Evolutionary conservation across 2,888 invertebrate species (phyloP).

Genomic region (Poecilus cupreus): DNA sequence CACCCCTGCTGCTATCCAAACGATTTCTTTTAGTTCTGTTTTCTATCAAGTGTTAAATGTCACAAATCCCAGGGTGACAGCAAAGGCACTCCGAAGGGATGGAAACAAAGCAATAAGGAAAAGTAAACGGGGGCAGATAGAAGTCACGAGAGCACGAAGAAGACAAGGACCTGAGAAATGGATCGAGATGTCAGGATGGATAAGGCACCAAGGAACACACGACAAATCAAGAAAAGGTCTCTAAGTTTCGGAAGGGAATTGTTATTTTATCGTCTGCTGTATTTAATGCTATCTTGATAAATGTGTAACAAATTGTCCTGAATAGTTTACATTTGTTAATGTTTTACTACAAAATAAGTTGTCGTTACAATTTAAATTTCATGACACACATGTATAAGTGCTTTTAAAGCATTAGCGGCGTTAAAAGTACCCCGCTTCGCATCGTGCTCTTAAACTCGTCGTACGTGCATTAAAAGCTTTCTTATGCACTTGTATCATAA

Average conservation of each 20-base stretch:
- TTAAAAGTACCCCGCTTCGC: too few relatives aligned
- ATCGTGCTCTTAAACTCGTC: too few relatives aligned
- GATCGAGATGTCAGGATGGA: constrained; percentile 3
- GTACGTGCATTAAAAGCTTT: too few relatives aligned
- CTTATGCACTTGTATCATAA: too few relatives aligned
- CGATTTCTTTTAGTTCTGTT: background rate
- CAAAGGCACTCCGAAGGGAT: background rate
- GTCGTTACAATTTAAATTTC: too few relatives aligned
- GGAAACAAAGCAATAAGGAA: background rate
- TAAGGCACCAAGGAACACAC: constrained; percentile 4
- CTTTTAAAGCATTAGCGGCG: too few relatives aligned
- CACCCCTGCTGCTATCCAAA: background rate
- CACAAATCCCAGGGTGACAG: background rate
- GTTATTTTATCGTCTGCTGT: background rate
- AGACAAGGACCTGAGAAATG: constrained; percentile 7
- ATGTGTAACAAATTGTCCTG: background rate
- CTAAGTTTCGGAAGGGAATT: background rate
- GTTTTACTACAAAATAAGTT: too few relatives aligned
- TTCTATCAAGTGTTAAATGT: background rate
- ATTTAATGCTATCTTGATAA: background rate
- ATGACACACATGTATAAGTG: too few relatives aligned
- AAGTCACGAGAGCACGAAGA: background rate
- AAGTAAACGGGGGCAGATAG: background rate
- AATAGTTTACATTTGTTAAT: too few relatives aligned
- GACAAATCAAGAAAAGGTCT: background rate